Conservation (phyloP, 2,113 vertebrate genomes). For the Pelodiscus sinensis region DNA sequence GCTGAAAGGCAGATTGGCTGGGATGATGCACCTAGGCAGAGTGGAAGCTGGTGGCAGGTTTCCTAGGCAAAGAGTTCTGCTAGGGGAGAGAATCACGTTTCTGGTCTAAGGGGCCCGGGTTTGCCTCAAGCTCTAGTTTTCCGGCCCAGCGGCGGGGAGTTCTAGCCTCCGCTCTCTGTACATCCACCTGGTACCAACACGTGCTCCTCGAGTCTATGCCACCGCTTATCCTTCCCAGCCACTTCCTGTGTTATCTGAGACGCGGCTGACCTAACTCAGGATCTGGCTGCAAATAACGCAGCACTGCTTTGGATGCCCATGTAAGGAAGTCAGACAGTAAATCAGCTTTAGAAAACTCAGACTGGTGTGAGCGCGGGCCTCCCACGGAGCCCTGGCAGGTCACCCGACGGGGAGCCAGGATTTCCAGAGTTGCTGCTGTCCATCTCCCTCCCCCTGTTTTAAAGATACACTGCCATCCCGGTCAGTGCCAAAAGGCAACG, state of each 20-base stretch:
- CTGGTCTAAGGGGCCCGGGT: not conserved
- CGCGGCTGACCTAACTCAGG: not conserved
- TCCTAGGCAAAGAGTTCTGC: not conserved
- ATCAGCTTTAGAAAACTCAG: rapidly evolving
- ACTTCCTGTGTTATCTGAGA: not conserved
- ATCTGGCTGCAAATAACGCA: not conserved
- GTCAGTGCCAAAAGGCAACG: not conserved
- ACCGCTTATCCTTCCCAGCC: not conserved
- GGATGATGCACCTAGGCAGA: not conserved
- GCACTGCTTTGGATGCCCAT: not conserved
- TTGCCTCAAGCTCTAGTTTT: not conserved
- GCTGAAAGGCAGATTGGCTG: not conserved
- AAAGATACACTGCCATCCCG: not conserved
- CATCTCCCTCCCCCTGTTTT: rapidly evolving
- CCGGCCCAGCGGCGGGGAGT: not conserved
- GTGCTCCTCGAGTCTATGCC: not conserved
- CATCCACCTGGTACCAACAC: not conserved
- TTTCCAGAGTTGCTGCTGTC: not conserved
- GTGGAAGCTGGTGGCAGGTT: rapidly evolving
- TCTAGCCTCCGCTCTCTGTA: not conserved
- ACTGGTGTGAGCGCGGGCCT: not conserved
- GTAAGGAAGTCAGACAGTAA: not conserved
- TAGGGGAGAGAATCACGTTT: not conserved
- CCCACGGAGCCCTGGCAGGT: not conserved
- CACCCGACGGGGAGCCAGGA: not conserved